Conservation (phyloP, 1,140 invertebrate species). For the Apis cerana region DNA sequence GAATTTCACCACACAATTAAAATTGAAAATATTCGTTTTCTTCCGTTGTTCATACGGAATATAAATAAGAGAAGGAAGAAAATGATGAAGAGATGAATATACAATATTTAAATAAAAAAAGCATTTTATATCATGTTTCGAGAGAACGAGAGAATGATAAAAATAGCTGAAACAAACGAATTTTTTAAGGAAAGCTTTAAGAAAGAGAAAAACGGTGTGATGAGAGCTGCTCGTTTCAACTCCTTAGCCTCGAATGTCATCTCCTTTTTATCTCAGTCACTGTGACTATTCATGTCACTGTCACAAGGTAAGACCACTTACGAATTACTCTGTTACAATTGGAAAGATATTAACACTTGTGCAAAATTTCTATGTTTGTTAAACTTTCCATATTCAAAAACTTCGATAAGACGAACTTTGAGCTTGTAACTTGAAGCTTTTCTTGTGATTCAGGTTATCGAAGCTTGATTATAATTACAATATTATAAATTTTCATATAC, state of each 20-base stretch:
- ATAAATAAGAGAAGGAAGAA: not conserved
- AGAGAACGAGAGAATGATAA: not conserved
- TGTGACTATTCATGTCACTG: too few relatives aligned
- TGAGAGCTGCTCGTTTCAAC: not conserved
- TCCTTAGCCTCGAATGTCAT: not conserved
- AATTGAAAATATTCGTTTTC: not conserved
- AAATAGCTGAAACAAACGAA: not conserved
- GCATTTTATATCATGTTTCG: not conserved
- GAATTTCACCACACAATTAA: not conserved
- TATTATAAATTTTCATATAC: too few relatives aligned
- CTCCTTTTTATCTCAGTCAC: not conserved
- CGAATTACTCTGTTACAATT: too few relatives aligned
- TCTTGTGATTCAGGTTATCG: too few relatives aligned
- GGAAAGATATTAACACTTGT: too few relatives aligned
- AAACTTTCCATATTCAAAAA: too few relatives aligned
- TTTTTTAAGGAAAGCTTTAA: not conserved
- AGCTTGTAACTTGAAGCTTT: too few relatives aligned
- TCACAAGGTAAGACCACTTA: too few relatives aligned
- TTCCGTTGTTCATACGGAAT: not conserved
- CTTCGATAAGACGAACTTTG: too few relatives aligned
- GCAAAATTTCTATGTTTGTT: too few relatives aligned
- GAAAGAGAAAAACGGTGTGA: not conserved
- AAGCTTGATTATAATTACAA: too few relatives aligned
- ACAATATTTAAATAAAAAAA: slow-evolving; percentile 12
- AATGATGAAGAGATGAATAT: not conserved